phyloP scores from a whole-genome alignment of 2,797 vertebrate genomes.

The Nannoperca obscura region DNA sequence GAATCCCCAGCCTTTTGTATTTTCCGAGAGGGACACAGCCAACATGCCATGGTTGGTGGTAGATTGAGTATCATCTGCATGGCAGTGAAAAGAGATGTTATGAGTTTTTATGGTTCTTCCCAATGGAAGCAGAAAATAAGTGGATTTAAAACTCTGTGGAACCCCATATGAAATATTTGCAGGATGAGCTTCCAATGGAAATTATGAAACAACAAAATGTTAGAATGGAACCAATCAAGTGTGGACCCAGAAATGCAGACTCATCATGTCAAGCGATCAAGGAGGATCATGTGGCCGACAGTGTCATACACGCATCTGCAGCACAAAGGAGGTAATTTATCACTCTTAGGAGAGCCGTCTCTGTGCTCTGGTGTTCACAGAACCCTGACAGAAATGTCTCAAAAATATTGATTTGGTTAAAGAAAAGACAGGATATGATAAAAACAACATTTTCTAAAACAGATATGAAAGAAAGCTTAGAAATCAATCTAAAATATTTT shows the following conservation, averaged over 20 bases:
- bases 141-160: not conserved
- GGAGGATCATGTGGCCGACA: not conserved
- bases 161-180: constrained; percentile 10
- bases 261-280: not conserved
- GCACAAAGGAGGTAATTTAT: not conserved
- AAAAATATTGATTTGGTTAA: too few relatives aligned
- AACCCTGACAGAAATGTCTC: too few relatives aligned
- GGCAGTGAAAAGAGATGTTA: too few relatives aligned
- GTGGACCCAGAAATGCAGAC: not conserved
- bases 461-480: not conserved
- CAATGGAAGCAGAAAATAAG: not conserved
- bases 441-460: not conserved
- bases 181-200: not conserved
- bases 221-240: not conserved
- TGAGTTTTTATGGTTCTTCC: not conserved
- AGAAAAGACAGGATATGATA: too few relatives aligned
- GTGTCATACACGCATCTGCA: not conserved
- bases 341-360: too few relatives aligned
- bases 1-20: too few relatives aligned
- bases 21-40: too few relatives aligned
- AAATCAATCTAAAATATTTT: not conserved
- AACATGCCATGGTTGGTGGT: too few relatives aligned
- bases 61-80: too few relatives aligned
- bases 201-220: too few relatives aligned
- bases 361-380: too few relatives aligned